A percentile compares a stretch with the other conserved stretches of the same genome.
Evolutionary conservation across 2,888 invertebrate genomes (phyloP).

Genomic region (Agriopis aurantiaria): DNA sequence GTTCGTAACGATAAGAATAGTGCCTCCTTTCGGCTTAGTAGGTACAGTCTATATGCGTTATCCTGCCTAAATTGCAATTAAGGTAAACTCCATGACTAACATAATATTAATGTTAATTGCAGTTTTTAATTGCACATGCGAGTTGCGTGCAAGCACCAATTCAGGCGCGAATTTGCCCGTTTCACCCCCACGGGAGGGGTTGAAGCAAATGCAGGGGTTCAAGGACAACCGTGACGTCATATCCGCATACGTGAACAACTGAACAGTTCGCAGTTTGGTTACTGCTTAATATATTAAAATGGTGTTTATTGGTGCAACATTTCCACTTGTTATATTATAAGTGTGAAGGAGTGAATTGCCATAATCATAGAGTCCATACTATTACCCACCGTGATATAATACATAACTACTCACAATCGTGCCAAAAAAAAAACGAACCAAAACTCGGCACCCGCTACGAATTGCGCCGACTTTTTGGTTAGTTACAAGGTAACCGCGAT

Average conservation of each 20-base stretch:
- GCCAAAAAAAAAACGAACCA: too few relatives aligned
- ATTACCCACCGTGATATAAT: too few relatives aligned
- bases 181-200: conserved; percentile 46
- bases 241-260: conserved; percentile 28
- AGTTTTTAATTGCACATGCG: conserved; percentile 6
- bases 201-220: conserved; percentile 54
- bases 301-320: not conserved
- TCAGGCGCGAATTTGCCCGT: conserved; percentile 7
- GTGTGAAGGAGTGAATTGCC: too few relatives aligned
- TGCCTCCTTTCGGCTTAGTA: too few relatives aligned
- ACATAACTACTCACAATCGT: too few relatives aligned
- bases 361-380: too few relatives aligned
- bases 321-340: too few relatives aligned
- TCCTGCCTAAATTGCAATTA: not conserved
- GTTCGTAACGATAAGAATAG: too few relatives aligned
- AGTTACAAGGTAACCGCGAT: too few relatives aligned
- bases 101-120: not conserved
- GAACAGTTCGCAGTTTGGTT: not conserved
- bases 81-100: not conserved
- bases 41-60: too few relatives aligned
- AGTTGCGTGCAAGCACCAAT: conserved; percentile 13
- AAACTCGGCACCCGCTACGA: too few relatives aligned
- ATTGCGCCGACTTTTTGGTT: too few relatives aligned
- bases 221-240: conserved; percentile 63
- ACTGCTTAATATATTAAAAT: conserved; percentile 10